Percentiles rank a stretch among this genome's conserved stretches.
These are phyloP conservation scores for Criorhina ranunculi DNA, from an alignment of 2,888 invertebrate species.

Conservation along the genomic window DNA sequence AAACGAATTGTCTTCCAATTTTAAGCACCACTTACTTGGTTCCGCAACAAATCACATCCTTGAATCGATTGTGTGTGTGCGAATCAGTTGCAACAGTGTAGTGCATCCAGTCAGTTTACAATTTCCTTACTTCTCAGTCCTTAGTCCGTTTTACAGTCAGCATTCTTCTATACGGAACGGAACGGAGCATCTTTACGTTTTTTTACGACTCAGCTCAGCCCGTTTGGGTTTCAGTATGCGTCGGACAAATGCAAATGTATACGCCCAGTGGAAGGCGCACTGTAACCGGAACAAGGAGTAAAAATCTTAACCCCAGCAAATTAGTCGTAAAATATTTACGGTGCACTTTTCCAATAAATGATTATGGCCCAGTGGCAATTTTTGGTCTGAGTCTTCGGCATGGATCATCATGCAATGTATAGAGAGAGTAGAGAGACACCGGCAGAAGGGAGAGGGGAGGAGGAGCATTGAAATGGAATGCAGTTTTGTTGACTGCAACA, in stretches of 20 bases:
- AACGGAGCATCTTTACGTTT: slow-evolving; percentile 52
- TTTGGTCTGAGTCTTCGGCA: slow-evolving; percentile 18
- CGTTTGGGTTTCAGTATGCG: slow-evolving; percentile 33
- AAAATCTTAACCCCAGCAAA: slow-evolving; percentile 76
- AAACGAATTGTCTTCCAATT: slow-evolving; percentile 59
- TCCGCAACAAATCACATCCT: slow-evolving; percentile 62
- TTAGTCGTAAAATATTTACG: slow-evolving; percentile 78
- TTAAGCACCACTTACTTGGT: slow-evolving; percentile 65
- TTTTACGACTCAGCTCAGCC: slow-evolving; percentile 41
- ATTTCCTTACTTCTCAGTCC: background rate
- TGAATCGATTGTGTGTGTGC: slow-evolving; percentile 23
- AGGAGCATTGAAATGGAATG: slow-evolving; percentile 53
- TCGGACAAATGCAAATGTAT: slow-evolving; percentile 67
- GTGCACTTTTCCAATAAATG: slow-evolving; percentile 76
- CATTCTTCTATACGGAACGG: slow-evolving; percentile 9
- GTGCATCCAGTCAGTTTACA: slow-evolving; percentile 22
- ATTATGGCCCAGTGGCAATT: slow-evolving; percentile 70
- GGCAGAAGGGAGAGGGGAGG: background rate
- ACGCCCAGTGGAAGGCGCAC: background rate
- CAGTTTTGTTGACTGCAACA: slow-evolving; percentile 75
- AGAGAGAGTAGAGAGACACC: background rate
- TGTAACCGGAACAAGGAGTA: slow-evolving; percentile 36
- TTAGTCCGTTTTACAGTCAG: slow-evolving; percentile 3
- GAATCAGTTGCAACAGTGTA: slow-evolving; percentile 60
- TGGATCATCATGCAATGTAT: slow-evolving; percentile 24